These are phyloP conservation scores for Martes flavigula DNA, from an alignment of 2,797 vertebrate genomes.

Conservation along the genomic window DNA sequence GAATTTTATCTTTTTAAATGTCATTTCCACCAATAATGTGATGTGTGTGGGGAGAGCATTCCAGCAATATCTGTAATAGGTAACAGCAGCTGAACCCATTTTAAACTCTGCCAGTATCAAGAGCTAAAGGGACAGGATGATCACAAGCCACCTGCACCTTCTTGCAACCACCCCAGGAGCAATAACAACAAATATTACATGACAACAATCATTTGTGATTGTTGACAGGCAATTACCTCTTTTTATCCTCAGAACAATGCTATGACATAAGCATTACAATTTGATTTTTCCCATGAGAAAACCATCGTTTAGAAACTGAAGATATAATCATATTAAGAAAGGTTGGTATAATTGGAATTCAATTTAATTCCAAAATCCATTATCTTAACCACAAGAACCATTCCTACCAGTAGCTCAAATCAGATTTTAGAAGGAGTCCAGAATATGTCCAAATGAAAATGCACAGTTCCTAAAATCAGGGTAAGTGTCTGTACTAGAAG, in stretches of 20 bases:
- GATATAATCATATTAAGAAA: neutral
- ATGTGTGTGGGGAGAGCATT: neutral
- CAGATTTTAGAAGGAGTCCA: neutral
- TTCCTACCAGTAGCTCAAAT: neutral
- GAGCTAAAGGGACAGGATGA: neutral
- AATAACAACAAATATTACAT: neutral
- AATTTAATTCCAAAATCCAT: neutral
- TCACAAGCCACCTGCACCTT: neutral
- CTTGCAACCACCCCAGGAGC: neutral
- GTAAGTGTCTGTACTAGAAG: neutral
- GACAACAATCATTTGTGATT: neutral
- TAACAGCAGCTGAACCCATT: neutral
- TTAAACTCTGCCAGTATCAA: neutral
- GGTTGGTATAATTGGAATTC: neutral
- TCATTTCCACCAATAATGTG: neutral
- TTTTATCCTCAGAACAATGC: neutral
- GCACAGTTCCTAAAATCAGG: neutral
- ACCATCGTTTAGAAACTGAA: neutral
- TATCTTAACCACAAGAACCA: neutral
- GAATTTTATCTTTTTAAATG: neutral
- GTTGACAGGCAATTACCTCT: neutral
- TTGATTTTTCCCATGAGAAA: neutral
- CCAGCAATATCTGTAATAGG: neutral
- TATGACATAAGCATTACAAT: neutral
- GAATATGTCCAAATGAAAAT: slow-evolving; percentile 27